Percentiles rank a stretch among this genome's conserved stretches.
These are phyloP conservation scores for Penaeus vannamei DNA, from an alignment of 1,140 invertebrate genomes.

Conservation along the genomic window DNA sequence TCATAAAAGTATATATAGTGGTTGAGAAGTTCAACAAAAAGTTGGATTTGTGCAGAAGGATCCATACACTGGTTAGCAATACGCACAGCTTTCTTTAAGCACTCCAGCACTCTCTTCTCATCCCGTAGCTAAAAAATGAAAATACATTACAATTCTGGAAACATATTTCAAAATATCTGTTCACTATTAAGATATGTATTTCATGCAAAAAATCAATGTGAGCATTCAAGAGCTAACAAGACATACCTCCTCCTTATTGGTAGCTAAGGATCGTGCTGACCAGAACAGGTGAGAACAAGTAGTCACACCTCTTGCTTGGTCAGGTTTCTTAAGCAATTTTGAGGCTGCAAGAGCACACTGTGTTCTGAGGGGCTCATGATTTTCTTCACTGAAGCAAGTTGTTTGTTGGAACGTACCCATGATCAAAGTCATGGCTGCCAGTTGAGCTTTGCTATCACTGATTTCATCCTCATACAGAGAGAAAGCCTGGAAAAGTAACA, in stretches of 20 bases:
- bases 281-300: slow-evolving; percentile 96
- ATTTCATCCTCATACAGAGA: slow-evolving; percentile 99
- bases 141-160: background rate
- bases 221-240: slow-evolving; percentile 58
- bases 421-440: slow-evolving; percentile 95
- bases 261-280: slow-evolving; percentile 86
- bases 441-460: slow-evolving; percentile 96
- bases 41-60: slow-evolving; percentile 93
- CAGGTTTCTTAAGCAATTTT: slow-evolving; percentile 97
- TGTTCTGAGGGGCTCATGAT: slow-evolving; percentile 95
- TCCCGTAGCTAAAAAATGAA: slow-evolving; percentile 81
- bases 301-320: slow-evolving; percentile 93
- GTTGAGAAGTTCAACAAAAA: slow-evolving; percentile 95
- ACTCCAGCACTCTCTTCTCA: slow-evolving; percentile 92
- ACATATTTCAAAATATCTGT: too few species aligned
- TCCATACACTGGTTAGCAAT: slow-evolving; percentile 99
- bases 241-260: slow-evolving; percentile 79
- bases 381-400: slow-evolving; percentile 94
- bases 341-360: slow-evolving; percentile 95
- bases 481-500: slow-evolving; percentile 81
- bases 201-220: background rate
- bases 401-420: slow-evolving; percentile 94
- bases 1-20: slow-evolving; percentile 96
- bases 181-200: too few species aligned
- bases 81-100: slow-evolving; percentile 94